These are phyloP conservation scores for Caenorhabditis zanzibari DNA, from an alignment of 2,888 invertebrate species.

Conservation along the genomic window DNA sequence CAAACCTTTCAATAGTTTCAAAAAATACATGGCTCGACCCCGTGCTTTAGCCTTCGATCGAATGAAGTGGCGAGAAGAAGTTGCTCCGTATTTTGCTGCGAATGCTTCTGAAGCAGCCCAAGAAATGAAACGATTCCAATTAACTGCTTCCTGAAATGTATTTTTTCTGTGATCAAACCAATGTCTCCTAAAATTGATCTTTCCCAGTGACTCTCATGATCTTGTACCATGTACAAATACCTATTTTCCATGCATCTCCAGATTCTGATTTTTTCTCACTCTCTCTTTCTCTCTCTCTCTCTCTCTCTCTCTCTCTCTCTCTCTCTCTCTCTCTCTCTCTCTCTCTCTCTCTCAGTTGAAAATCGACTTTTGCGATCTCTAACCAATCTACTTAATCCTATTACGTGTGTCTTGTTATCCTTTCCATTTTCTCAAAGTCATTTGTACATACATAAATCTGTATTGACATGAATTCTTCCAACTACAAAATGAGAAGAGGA, in stretches of 20 bases:
- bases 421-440: neutral
- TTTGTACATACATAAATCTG: slow-evolving; percentile 31
- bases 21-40: neutral
- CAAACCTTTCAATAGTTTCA: neutral
- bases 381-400: slow-evolving; percentile 33
- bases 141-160: neutral
- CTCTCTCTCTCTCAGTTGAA: neutral
- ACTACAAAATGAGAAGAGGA: slow-evolving; percentile 29
- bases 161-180: neutral
- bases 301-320: neutral
- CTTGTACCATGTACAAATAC: slow-evolving; percentile 45
- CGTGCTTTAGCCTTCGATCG: neutral
- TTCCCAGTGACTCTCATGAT: slow-evolving; percentile 21
- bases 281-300: neutral
- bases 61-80: slow-evolving; percentile 23
- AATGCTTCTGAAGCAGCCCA: slow-evolving; percentile 49
- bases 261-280: too few species aligned
- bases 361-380: slow-evolving; percentile 39
- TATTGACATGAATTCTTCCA: neutral
- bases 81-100: slow-evolving; percentile 29
- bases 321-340: neutral
- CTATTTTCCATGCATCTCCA: too few species aligned
- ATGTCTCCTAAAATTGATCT: neutral
- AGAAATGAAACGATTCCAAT: slow-evolving; percentile 18
- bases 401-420: slow-evolving; percentile 46